A percentile compares a stretch with the other conserved stretches of the same genome.
Evolutionary conservation across 2,797 vertebrate genomes (phyloP).

Genomic region (Sebastes wilsoni): DNA sequence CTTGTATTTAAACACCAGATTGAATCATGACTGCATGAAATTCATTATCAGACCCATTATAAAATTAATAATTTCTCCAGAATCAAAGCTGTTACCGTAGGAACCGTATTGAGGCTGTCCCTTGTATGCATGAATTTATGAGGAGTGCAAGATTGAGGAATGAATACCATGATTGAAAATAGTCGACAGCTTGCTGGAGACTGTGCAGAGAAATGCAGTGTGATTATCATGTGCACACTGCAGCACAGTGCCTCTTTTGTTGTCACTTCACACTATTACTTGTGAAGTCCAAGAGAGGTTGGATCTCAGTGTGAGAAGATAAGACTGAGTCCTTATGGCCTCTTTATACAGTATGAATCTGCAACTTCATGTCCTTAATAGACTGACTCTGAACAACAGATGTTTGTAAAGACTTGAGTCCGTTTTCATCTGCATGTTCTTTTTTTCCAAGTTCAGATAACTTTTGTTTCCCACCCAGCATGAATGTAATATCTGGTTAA

Average conservation of each 20-base stretch:
- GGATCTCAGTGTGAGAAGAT: slow-evolving; percentile 1
- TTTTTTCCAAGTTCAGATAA: background rate
- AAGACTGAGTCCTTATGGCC: background rate
- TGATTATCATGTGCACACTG: slow-evolving; percentile 73
- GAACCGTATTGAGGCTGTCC: background rate
- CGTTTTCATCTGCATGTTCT: background rate
- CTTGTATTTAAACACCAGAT: background rate
- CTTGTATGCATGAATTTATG: background rate
- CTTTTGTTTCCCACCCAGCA: background rate
- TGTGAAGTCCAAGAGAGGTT: slow-evolving; percentile 15
- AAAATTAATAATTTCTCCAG: background rate
- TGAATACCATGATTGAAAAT: slow-evolving; percentile 1
- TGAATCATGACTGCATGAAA: background rate
- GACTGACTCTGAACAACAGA: background rate
- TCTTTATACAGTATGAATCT: background rate
- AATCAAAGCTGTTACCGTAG: background rate
- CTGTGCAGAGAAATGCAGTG: slow-evolving; percentile 50
- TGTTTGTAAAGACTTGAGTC: background rate
- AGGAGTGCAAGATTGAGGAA: background rate
- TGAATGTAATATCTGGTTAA: background rate
- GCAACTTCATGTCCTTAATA: background rate
- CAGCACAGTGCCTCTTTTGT: slow-evolving; percentile 73
- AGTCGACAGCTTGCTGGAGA: slow-evolving; percentile 36
- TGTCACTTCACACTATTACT: slow-evolving; percentile 40
- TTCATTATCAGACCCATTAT: background rate